phyloP scores from a whole-genome alignment of 2,888 invertebrate genomes.

The Sthenelais limicola region DNA sequence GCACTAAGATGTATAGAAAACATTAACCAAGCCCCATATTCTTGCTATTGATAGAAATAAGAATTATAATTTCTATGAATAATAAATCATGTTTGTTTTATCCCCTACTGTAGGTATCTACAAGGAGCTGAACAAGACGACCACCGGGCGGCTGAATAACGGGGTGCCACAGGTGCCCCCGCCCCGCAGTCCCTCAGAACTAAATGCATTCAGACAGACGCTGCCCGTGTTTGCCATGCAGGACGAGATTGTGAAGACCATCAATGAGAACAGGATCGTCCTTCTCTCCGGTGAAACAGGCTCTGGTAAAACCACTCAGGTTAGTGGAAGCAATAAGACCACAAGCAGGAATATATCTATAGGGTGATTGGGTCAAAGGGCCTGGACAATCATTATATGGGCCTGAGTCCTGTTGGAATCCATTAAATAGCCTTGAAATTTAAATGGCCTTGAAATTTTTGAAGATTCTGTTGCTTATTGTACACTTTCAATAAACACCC shows the following conservation, averaged over 20 bases:
- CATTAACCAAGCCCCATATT: no score
- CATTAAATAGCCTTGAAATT: no score
- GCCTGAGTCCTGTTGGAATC: no score
- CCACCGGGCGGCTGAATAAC: slow-evolving; percentile 80
- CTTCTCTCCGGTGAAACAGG: slow-evolving; percentile 82
- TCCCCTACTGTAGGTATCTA: slow-evolving; percentile 56
- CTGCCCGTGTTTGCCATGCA: slow-evolving; percentile 81
- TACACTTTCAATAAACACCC: no score
- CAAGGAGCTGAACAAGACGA: slow-evolving; percentile 72
- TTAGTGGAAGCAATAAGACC: slow-evolving; percentile 71
- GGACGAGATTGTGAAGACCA: slow-evolving; percentile 79
- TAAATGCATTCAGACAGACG: slow-evolving; percentile 74
- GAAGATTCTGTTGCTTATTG: no score
- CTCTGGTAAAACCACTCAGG: slow-evolving; percentile 94
- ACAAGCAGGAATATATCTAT: background rate
- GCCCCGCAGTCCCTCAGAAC: slow-evolving; percentile 67
- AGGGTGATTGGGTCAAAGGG: background rate
- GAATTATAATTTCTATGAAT: no score
- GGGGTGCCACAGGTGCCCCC: slow-evolving; percentile 80
- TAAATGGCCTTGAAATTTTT: no score
- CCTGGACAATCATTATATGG: background rate
- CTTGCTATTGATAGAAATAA: no score
- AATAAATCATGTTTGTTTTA: no score
- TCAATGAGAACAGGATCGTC: slow-evolving; percentile 81
- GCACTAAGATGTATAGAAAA: no score